Conservation (phyloP, 2,113 vertebrate genomes). For the Triplophysa siluroides region DNA sequence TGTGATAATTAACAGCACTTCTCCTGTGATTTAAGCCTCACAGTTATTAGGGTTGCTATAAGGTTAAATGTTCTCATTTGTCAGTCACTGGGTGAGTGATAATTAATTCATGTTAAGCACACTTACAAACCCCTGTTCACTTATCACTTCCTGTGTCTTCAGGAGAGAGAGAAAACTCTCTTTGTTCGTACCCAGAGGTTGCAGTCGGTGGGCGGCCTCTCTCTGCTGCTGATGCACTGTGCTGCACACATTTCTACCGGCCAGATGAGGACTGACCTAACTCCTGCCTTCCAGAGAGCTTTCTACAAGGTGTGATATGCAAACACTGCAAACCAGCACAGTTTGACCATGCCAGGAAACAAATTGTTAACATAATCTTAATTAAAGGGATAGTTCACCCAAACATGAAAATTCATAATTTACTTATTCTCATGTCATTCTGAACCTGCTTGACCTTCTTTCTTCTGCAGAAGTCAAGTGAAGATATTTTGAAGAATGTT, state of each 20-base stretch:
- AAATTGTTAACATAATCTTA: background rate
- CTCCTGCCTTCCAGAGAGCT: conserved; percentile 73
- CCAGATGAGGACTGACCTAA: conserved; percentile 71
- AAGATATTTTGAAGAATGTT: too few species aligned
- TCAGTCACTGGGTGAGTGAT: conserved; percentile 6
- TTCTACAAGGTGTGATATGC: conserved; percentile 82
- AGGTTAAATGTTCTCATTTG: conserved; percentile 18
- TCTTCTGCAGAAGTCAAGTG: too few species aligned
- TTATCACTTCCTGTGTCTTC: conserved; percentile 12
- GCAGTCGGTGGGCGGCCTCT: conserved; percentile 78
- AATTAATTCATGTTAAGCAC: conserved; percentile 25
- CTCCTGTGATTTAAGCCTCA: conserved; percentile 17
- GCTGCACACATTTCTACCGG: conserved; percentile 74
- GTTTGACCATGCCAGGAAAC: background rate
- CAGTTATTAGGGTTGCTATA: background rate
- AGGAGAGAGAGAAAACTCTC: conserved; percentile 74
- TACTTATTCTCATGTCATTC: too few species aligned
- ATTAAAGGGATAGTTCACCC: too few species aligned
- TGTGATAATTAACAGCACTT: conserved; percentile 13
- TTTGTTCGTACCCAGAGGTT: conserved; percentile 79
- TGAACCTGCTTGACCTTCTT: too few species aligned
- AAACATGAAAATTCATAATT: too few species aligned
- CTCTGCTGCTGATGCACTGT: conserved; percentile 83
- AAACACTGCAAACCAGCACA: background rate
- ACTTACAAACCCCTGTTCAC: background rate